Evolutionary conservation across 1,140 invertebrate genomes (phyloP).

Genomic region (Maniola jurtina): DNA sequence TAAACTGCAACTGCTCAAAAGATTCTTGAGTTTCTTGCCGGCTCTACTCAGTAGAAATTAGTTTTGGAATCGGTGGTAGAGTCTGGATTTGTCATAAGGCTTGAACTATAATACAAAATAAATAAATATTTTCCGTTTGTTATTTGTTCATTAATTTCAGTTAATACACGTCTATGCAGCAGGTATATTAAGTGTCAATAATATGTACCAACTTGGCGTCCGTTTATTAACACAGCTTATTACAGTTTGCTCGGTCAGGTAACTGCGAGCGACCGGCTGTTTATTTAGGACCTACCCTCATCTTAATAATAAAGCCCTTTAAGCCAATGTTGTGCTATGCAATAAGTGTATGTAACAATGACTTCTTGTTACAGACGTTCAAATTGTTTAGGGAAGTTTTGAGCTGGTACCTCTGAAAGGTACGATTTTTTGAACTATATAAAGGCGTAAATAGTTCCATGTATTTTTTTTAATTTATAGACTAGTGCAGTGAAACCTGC

Average conservation of each 20-base stretch:
- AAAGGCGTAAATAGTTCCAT: too few species aligned
- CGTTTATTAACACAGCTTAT: conserved; percentile 24
- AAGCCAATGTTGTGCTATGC: not conserved
- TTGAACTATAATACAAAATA: too few species aligned
- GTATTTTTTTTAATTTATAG: too few species aligned
- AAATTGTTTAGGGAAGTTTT: not conserved
- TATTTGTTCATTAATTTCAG: too few species aligned
- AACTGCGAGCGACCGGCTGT: conserved; percentile 11
- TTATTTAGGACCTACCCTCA: conserved; percentile 8
- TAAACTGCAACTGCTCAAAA: too few species aligned
- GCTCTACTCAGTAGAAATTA: not conserved
- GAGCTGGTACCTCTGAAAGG: too few species aligned
- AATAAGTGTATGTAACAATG: conserved; percentile 2
- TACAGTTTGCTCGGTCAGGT: conserved; percentile 29
- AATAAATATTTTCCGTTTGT: too few species aligned
- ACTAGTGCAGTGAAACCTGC: too few species aligned
- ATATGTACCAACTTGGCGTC: conserved; percentile 9
- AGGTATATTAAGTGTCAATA: conserved; percentile 17
- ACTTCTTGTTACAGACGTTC: not conserved
- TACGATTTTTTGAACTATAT: too few species aligned
- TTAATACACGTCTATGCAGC: not conserved
- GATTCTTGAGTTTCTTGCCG: not conserved
- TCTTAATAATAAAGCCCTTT: conserved; percentile 11
- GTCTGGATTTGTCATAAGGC: too few species aligned
- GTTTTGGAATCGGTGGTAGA: too few species aligned